A percentile compares a stretch with the other conserved stretches of the same genome.
Evolutionary conservation across 2,888 invertebrate genomes (phyloP).

Genomic region (Chrysolina oricalcia): DNA sequence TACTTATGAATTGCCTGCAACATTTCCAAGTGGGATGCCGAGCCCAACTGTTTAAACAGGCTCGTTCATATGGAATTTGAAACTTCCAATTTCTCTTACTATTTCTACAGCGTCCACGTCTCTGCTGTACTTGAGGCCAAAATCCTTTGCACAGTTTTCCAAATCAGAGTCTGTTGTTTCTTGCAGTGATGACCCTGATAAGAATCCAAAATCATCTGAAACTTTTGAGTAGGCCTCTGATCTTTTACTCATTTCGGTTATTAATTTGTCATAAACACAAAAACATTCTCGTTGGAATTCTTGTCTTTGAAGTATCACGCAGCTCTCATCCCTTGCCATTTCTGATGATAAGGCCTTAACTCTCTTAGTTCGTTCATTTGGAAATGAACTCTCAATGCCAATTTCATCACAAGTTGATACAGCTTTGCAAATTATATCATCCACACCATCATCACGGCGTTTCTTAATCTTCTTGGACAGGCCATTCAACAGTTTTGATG

Average conservation of each 20-base stretch:
- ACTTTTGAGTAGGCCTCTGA: background rate
- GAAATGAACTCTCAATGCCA: constrained; percentile 2
- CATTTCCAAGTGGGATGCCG: background rate
- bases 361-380: background rate
- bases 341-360: background rate
- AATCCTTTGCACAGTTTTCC: background rate
- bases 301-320: background rate
- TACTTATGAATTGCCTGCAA: background rate
- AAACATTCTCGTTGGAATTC: background rate
- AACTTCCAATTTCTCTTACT: background rate
- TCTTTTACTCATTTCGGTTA: background rate
- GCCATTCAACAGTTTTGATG: background rate
- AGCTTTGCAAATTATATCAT: background rate
- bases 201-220: constrained; percentile 3
- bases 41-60: background rate
- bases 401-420: background rate
- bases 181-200: background rate
- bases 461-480: constrained; percentile 6
- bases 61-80: background rate
- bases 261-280: background rate
- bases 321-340: constrained; percentile 3
- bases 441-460: background rate
- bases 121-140: background rate
- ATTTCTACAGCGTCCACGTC: background rate
- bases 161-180: background rate